Percentiles rank a stretch among this genome's conserved stretches.
Evolutionary conservation across 2,797 vertebrate genomes (phyloP).

Genomic region (Sebastes aleutianus): DNA sequence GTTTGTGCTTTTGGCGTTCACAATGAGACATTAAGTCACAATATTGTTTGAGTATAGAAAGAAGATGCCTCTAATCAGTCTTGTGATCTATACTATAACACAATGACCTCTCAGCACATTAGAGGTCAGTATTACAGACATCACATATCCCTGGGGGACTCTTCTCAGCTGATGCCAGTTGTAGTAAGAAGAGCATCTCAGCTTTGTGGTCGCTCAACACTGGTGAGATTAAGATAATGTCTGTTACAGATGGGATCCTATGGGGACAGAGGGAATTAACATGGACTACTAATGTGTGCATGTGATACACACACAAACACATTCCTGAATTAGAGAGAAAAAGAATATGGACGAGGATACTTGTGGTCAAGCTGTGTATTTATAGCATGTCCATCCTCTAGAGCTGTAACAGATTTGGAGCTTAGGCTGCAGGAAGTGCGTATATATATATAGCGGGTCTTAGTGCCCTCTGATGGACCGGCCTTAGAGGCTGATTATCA

Average conservation of each 20-base stretch:
- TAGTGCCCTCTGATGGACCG: conserved; percentile 56
- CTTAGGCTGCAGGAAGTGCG: conserved; percentile 66
- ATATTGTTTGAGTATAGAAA: conserved; percentile 6
- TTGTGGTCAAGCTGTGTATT: conserved; percentile 63
- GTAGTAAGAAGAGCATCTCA: conserved; percentile 3
- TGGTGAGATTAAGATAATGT: conserved; percentile 51
- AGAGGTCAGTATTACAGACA: background rate
- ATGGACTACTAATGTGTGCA: conserved; percentile 22
- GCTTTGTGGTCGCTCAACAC: conserved; percentile 28
- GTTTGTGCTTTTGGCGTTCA: conserved; percentile 12
- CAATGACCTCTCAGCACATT: background rate
- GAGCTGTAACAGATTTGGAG: conserved; percentile 71
- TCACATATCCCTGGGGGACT: background rate
- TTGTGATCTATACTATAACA: background rate
- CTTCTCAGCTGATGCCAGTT: background rate
- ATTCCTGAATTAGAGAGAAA: conserved; percentile 57
- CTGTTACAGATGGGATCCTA: conserved; percentile 28
- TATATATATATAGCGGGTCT: conserved; percentile 67
- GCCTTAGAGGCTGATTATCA: conserved; percentile 61
- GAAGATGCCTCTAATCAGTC: background rate
- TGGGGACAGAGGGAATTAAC: conserved; percentile 44
- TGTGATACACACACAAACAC: background rate
- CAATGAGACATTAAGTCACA: background rate
- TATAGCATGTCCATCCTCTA: conserved; percentile 67
- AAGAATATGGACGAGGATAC: conserved; percentile 32